Percentiles rank a stretch among this genome's conserved stretches.
These are phyloP conservation scores for Amphibalanus amphitrite DNA, from an alignment of 1,140 invertebrate genomes.

Conservation along the genomic window DNA sequence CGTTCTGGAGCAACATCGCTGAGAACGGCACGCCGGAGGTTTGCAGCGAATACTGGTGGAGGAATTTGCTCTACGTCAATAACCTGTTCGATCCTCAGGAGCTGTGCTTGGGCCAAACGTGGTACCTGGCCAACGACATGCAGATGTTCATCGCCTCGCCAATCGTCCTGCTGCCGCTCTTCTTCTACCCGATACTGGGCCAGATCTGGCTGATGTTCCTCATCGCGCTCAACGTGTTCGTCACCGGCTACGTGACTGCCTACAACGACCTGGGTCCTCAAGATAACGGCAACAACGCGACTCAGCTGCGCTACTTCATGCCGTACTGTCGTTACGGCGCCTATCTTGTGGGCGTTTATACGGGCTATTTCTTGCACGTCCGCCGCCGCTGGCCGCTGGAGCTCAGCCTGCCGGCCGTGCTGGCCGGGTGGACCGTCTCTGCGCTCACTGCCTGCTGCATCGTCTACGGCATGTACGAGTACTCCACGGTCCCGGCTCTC, in stretches of 20 bases:
- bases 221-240: neutral
- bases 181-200: slow-evolving; percentile 42
- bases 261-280: neutral
- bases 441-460: neutral
- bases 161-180: slow-evolving; percentile 44
- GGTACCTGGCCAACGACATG: slow-evolving; percentile 68
- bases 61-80: slow-evolving; percentile 21
- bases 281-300: neutral
- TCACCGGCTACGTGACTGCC: neutral
- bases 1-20: neutral
- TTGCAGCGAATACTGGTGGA: slow-evolving; percentile 22
- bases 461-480: neutral
- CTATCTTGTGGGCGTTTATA: slow-evolving; percentile 12
- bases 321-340: slow-evolving; percentile 13
- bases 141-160: slow-evolving; percentile 52
- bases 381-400: neutral
- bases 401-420: neutral
- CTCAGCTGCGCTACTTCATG: slow-evolving; percentile 8
- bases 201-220: neutral
- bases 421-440: neutral
- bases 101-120: slow-evolving; percentile 47
- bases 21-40: neutral
- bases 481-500: neutral
- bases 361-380: slow-evolving; percentile 10
- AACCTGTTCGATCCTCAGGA: slow-evolving; percentile 21